Evolutionary conservation across 2,797 vertebrate species (phyloP), one percentile per base, ranked within the genome.

Genomic region (Amblyopsis hoosieri): DNA sequence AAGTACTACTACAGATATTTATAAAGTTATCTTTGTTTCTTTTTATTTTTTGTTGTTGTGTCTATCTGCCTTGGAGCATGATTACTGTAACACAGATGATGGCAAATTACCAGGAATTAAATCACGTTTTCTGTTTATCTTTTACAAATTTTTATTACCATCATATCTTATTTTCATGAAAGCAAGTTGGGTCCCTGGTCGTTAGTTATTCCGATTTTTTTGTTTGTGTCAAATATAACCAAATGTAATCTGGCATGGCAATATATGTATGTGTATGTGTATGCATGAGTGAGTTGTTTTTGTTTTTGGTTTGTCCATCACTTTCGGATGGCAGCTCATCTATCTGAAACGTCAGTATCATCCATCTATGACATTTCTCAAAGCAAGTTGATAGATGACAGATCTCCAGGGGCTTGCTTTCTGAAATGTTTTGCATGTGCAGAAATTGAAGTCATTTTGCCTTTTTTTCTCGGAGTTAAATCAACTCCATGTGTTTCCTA

Each of bases 21-120:
- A 81, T 82, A 69, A 68, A 64, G 62, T 67, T 48, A 68, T 61
- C 71, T 54, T 72, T 45, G 55, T 31, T 63, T 57, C 31, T 46
- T 67, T 66, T 60, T 74, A 69, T 60, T 46, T 15, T 15, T 42
- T 75, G 4, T 68, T 77, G 23, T 76, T 19, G 54, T 14, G n/a
- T 47, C 1, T 66, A 58, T 66, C 51, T 69, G 60, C 54, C 49
- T 53, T 29, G 10, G 8, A 23, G 70, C 61, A 70, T 42, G 9
- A 62, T 65, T 72, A 47, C 57, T 62, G 75, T 82, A 84, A 86
- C 81, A 87, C 89, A 90, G 78, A 84, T 79, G 54, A 87, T 79
- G 85, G 89, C 90, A 90, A 89, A 89, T 90, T 90, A 90, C 88
- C 87, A 90, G 87, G 87, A 90, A 85, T 83, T 69, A 70, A 51